Percentiles rank a stretch among this genome's conserved stretches.
Evolutionary conservation across 2,888 invertebrate genomes (phyloP).

Genomic region (Gymnosoma rotundatum): DNA sequence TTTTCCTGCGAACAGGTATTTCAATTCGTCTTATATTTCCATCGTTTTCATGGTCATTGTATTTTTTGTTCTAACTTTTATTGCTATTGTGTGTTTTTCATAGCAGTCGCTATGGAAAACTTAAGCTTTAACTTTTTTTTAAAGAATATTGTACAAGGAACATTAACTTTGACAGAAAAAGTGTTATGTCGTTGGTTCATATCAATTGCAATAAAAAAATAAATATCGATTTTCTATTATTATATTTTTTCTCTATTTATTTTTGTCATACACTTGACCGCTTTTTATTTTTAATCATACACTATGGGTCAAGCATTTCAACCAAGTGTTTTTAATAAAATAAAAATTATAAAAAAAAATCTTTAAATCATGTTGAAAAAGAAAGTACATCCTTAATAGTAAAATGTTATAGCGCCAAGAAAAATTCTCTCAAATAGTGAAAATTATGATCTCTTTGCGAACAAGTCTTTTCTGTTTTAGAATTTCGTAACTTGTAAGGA

Average conservation of each 20-base stretch:
- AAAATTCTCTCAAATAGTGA: too few relatives aligned
- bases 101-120: background rate
- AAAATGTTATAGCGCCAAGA: too few relatives aligned
- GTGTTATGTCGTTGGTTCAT: slow-evolving; percentile 14
- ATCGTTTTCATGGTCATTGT: background rate
- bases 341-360: too few relatives aligned
- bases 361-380: too few relatives aligned
- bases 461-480: too few relatives aligned
- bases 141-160: background rate
- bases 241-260: background rate
- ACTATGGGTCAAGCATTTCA: background rate
- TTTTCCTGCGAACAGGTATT: background rate
- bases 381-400: too few relatives aligned
- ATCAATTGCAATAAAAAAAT: slow-evolving; percentile 29
- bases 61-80: background rate
- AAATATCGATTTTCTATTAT: slow-evolving; percentile 11
- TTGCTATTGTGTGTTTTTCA: background rate
- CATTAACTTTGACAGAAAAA: background rate
- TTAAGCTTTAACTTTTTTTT: background rate
- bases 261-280: slow-evolving; percentile 5
- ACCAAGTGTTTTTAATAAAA: too few relatives aligned
- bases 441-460: too few relatives aligned
- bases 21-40: background rate
- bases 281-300: background rate
- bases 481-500: too few relatives aligned